phyloP scores from a whole-genome alignment of 2,797 vertebrate genomes.

The Pangasius krempfi region DNA sequence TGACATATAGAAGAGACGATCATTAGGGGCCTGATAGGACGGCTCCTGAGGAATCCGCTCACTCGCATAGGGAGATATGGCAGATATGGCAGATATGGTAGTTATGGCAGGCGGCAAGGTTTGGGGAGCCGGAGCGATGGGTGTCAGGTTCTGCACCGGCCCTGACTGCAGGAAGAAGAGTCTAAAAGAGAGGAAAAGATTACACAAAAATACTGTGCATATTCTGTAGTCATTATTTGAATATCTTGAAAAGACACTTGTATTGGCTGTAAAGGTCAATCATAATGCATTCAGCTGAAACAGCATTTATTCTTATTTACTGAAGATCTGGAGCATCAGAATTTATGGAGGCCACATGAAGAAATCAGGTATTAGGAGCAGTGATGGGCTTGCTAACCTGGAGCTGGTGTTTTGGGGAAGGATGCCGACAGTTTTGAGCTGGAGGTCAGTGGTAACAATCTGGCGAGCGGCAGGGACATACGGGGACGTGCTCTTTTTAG shows the following conservation, averaged over 20 bases:
- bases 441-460: conserved; percentile 57
- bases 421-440: conserved; percentile 37
- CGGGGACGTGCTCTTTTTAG: conserved; percentile 95
- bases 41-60: conserved; percentile 84
- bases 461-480: conserved; percentile 70
- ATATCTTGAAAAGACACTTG: neutral
- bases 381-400: conserved; percentile 45
- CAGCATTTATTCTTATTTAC: neutral
- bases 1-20: conserved; percentile 91
- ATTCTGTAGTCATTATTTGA: neutral
- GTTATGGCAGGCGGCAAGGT: conserved; percentile 37
- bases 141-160: conserved; percentile 43
- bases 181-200: conserved; percentile 35
- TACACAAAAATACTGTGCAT: too few relatives aligned
- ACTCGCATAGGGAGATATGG: conserved; percentile 27
- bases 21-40: conserved; percentile 87
- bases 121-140: conserved; percentile 48
- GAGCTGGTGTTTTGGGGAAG: conserved; percentile 41
- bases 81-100: neutral
- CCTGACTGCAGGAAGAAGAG: conserved; percentile 58
- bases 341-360: neutral
- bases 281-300: neutral
- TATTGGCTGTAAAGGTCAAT: too few relatives aligned
- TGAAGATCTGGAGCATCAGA: neutral
- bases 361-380: neutral